Base-by-base conservation (phyloP, 2,113 vertebrate genomes). In the Vidua chalybeata region DNA sequence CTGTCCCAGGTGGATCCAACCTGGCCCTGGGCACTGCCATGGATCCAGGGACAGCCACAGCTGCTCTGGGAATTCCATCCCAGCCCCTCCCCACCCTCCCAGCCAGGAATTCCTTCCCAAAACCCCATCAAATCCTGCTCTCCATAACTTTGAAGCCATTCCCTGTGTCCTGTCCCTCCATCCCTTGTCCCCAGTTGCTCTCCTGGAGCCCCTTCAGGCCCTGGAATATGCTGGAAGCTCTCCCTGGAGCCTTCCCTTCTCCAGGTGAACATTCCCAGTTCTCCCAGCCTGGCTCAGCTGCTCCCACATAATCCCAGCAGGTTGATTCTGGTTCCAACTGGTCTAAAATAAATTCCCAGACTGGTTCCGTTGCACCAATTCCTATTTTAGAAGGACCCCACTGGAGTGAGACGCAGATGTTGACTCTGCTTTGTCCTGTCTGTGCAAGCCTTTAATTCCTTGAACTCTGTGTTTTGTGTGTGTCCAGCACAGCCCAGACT, bases 1-100 rank as follows among this genome's bases (percentile, higher is more conserved):
- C 30, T 55, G 26, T 17, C 85, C 56, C 75, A 12, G 30, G 13
- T 0, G 0, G 8, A 1, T 26, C 56, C 74, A 61, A 0, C 41
- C 56, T 41, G 64, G 16, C n/a, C 41, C 48, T 7, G 75, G 56
- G 0, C 48, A 54, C 33, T 62, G 0, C 55, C 74, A 78, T 56
- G 48, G 64, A 69, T 62, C 39, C 68, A 63, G 84, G 22, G 12
- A 14, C 37, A 77, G 43, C 71, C 51, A 7, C 41, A 85, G 51
- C 43, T 15, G 0, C 9, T 69, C 28, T 54, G 84, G 55, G 55
- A 69, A 62, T 69, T 46, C 56, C 64, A 39, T 2, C 31, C 45
- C 72, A 67, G 61, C 19, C 19, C 28, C 28, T 48, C 41, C 3
- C 22, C 68, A 45, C 16, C 21, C 48, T 63, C 37, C 0, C 15